These are phyloP conservation scores for Globodera rostochiensis DNA, from an alignment of 1,140 invertebrate species.

Conservation along the genomic window DNA sequence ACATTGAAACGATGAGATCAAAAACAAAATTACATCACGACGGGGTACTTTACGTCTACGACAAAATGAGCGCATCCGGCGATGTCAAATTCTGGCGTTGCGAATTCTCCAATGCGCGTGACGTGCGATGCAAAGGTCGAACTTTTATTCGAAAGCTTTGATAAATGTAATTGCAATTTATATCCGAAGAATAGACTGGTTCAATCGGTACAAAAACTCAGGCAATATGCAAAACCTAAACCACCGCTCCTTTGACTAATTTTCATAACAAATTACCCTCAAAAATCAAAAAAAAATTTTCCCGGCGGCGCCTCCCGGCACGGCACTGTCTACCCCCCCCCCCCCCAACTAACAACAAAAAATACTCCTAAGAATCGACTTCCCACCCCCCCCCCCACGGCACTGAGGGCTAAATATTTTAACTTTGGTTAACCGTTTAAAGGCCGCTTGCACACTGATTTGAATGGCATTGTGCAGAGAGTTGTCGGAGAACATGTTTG, in stretches of 20 bases:
- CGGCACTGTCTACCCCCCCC: no score
- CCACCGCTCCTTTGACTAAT: no score
- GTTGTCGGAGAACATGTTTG: not conserved
- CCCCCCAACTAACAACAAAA: no score
- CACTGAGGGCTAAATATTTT: no score
- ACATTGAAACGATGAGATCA: not conserved
- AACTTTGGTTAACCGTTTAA: not conserved
- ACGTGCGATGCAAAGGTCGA: constrained; percentile 20
- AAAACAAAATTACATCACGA: constrained; percentile 15
- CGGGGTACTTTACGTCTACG: constrained; percentile 11
- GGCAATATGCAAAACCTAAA: not conserved
- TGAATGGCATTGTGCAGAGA: constrained; percentile 6
- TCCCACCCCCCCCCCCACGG: no score
- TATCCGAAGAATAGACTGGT: no score
- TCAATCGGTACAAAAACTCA: not conserved
- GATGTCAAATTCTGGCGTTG: constrained; percentile 23
- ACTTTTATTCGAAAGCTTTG: not conserved
- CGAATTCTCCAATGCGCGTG: constrained; percentile 19
- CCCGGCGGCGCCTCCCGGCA: no score
- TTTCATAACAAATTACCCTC: no score
- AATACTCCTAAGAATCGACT: no score
- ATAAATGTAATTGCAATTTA: no score
- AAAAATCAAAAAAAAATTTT: no score
- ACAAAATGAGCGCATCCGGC: constrained; percentile 12
- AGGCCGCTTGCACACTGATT: constrained; percentile 10